Evolutionary conservation across 2,797 vertebrate species (phyloP).

Genomic region (Hylomyscus alleni): DNA sequence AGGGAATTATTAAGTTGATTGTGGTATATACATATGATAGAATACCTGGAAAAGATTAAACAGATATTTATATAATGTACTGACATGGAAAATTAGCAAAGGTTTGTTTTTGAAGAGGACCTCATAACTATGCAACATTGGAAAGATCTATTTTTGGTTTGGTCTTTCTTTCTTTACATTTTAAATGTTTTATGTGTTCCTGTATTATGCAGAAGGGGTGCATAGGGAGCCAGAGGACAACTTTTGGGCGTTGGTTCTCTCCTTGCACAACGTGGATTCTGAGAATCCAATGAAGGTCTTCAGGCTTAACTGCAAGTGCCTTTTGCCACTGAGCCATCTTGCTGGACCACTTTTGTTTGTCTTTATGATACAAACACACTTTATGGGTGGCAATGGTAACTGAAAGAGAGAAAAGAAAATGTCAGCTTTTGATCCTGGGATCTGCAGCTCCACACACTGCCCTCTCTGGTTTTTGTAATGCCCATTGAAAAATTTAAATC

Average conservation of each 20-base stretch:
- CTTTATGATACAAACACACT: neutral
- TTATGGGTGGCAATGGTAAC: neutral
- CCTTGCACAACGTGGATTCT: neutral
- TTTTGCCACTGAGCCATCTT: neutral
- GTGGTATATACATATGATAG: neutral
- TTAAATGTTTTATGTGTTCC: neutral
- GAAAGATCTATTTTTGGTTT: neutral
- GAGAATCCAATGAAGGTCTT: neutral
- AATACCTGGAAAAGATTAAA: neutral
- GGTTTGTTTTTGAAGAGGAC: neutral
- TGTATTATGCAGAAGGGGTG: neutral
- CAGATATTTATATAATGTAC: neutral
- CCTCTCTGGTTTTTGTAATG: neutral
- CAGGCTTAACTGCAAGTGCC: neutral
- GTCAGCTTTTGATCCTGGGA: neutral
- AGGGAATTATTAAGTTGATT: constrained; percentile 26
- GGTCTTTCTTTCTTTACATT: neutral
- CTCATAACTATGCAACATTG: neutral
- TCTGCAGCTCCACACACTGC: neutral
- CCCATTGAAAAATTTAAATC: neutral
- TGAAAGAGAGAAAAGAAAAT: neutral
- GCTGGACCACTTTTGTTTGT: neutral
- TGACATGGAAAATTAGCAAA: neutral
- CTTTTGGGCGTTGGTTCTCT: neutral
- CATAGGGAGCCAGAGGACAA: neutral